Evolutionary conservation across 2,113 vertebrate species (phyloP), one percentile per base, ranked within the genome.

Genomic region (Marmota flaviventris): DNA sequence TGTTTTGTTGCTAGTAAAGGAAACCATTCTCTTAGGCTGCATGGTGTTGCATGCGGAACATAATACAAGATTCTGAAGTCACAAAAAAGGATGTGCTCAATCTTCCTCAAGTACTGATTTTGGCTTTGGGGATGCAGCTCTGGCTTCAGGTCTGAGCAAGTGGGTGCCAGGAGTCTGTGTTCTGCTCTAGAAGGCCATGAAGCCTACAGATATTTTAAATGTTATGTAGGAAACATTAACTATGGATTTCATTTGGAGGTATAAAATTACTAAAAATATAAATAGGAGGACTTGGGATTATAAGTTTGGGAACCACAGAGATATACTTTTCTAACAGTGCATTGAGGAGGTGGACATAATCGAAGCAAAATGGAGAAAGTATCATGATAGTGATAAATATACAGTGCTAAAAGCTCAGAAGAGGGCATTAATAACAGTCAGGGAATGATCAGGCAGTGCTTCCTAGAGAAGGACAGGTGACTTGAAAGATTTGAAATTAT

Each of bases 1-100:
- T 89, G 98, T 97, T 99, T 99, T 1, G 99, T 99, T 0, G 99
- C 99, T 72, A 99, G 96, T 97, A 99, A 95, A 0, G 99, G 99
- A 97, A 99, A 99, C 97, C 98, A 98, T 93, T 98, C 99, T 98
- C 98, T 92, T 2, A 99, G 98, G 85, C 97, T 99, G 98, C 99
- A 99, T 86, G 99, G 98, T 10, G 98, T 98, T 99, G 99, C 95
- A 98, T 94, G 0, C 99, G 99, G 94, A 99, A 99, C 83, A 99
- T 96, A 0, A 45, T 99, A 99, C 2, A 99, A 0, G 53, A 99
- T 99, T 20, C 91, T 94, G 72, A 96, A 95, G 20, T 99, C 99
- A 16, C 97, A 95, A 81, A 98, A 97, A 89, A 99, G 75, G 58
- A 99, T 98, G 82, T 98, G 95, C 63, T 92, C 56, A 7, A 99